Conservation (phyloP, 2,888 invertebrate species). For the Apamea crenata region DNA sequence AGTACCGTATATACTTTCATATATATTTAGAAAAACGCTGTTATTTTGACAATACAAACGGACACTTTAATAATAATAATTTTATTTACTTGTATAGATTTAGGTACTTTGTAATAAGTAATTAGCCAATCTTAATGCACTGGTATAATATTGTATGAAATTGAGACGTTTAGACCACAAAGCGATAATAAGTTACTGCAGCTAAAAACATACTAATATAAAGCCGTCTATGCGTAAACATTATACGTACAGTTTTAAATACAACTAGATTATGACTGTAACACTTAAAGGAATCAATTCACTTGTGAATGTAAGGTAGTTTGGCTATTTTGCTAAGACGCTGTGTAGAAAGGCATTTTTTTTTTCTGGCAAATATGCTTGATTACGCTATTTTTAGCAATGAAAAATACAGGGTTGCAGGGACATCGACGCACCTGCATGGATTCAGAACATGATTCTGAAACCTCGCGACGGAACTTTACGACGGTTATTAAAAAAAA, state of each 20-base stretch:
- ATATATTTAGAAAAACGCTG: too few relatives aligned
- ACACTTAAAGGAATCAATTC: constrained; percentile 14
- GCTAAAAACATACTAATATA: constrained; percentile 34
- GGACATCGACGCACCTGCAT: not conserved
- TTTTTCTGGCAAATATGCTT: not conserved
- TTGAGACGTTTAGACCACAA: constrained; percentile 12
- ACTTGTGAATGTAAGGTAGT: constrained; percentile 20
- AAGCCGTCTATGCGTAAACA: not conserved
- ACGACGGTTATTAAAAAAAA: too few relatives aligned
- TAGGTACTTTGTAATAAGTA: too few relatives aligned
- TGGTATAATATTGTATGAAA: constrained; percentile 11
- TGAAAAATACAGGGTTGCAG: not conserved
- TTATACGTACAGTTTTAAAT: not conserved
- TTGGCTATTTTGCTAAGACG: constrained; percentile 12
- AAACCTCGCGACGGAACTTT: too few relatives aligned
- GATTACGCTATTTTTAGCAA: not conserved
- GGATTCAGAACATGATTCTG: not conserved
- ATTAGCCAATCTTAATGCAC: too few relatives aligned
- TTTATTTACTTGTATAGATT: too few relatives aligned
- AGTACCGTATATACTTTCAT: too few relatives aligned
- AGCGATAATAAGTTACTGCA: not conserved
- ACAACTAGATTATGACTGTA: not conserved
- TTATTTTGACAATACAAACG: too few relatives aligned
- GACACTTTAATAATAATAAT: too few relatives aligned
- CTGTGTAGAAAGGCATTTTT: constrained; percentile 11